These are phyloP conservation scores for Tor tambroides DNA, from an alignment of 2,113 vertebrate species.

Conservation along the genomic window DNA sequence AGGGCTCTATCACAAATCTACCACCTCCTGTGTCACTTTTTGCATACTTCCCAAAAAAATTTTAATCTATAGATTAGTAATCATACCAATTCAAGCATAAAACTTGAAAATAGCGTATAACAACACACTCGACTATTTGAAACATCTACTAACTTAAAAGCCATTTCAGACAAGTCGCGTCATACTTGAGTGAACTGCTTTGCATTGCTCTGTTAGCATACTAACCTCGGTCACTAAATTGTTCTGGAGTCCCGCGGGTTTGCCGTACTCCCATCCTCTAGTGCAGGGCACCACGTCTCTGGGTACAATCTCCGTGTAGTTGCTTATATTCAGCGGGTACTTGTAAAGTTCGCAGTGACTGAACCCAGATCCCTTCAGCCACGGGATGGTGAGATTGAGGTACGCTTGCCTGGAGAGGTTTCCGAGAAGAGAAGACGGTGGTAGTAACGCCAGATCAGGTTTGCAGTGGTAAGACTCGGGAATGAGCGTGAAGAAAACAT, in stretches of 20 bases:
- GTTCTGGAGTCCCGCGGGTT: conserved; percentile 75
- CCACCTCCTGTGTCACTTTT: too few relatives aligned
- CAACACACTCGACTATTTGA: neutral
- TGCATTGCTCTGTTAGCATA: neutral
- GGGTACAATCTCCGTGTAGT: conserved; percentile 50
- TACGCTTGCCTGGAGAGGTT: conserved; percentile 69
- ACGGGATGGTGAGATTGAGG: conserved; percentile 76
- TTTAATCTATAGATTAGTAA: neutral
- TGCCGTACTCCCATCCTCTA: conserved; percentile 76
- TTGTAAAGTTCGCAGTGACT: conserved; percentile 76
- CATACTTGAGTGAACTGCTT: neutral
- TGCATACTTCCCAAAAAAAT: too few relatives aligned
- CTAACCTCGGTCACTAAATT: conserved; percentile 83
- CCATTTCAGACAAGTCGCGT: neutral
- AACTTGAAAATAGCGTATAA: neutral
- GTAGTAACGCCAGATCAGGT: conserved; percentile 75
- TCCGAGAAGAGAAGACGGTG: conserved; percentile 68
- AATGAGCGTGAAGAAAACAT: conserved; percentile 72
- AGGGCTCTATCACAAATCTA: too few relatives aligned
- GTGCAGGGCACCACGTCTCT: conserved; percentile 75
- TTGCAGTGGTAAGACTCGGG: conserved; percentile 78
- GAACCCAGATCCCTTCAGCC: conserved; percentile 66
- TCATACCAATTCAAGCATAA: neutral
- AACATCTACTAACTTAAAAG: neutral
- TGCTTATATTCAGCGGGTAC: conserved; percentile 68